These are phyloP conservation scores for Sebastes steindachneri DNA, from an alignment of 2,797 vertebrate genomes.

Conservation along the genomic window DNA sequence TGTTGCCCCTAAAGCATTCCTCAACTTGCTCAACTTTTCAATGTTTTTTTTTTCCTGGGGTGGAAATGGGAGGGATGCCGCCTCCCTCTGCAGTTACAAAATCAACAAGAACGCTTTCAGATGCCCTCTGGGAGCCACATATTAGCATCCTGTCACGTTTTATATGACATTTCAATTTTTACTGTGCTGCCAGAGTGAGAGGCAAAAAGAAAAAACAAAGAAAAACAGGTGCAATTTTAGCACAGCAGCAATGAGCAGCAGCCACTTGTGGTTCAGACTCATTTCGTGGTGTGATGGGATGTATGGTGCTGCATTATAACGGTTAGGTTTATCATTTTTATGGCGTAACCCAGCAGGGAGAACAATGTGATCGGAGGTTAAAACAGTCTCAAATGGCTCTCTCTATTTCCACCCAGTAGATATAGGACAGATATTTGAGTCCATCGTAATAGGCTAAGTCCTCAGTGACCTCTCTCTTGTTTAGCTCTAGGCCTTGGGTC, in stretches of 20 bases:
- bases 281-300: constrained; percentile 71
- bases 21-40: constrained; percentile 54
- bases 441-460: constrained; percentile 71
- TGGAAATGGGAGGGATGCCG: constrained; percentile 57
- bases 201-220: constrained; percentile 68
- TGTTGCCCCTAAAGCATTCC: constrained; percentile 51
- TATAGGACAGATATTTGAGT: constrained; percentile 80
- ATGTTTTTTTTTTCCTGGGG: constrained; percentile 42
- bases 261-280: constrained; percentile 73
- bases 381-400: constrained; percentile 72
- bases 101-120: constrained; percentile 78
- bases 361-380: constrained; percentile 74
- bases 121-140: constrained; percentile 80
- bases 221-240: constrained; percentile 83
- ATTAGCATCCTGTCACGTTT: constrained; percentile 82
- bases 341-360: constrained; percentile 64
- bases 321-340: constrained; percentile 77
- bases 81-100: constrained; percentile 74
- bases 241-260: constrained; percentile 65
- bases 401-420: constrained; percentile 66
- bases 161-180: constrained; percentile 83
- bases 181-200: constrained; percentile 67
- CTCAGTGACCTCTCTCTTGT: constrained; percentile 77
- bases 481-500: constrained; percentile 80
- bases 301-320: constrained; percentile 65